Base-by-base conservation (phyloP, 2,113 vertebrate genomes). In the Rhinichthys klamathensis region DNA sequence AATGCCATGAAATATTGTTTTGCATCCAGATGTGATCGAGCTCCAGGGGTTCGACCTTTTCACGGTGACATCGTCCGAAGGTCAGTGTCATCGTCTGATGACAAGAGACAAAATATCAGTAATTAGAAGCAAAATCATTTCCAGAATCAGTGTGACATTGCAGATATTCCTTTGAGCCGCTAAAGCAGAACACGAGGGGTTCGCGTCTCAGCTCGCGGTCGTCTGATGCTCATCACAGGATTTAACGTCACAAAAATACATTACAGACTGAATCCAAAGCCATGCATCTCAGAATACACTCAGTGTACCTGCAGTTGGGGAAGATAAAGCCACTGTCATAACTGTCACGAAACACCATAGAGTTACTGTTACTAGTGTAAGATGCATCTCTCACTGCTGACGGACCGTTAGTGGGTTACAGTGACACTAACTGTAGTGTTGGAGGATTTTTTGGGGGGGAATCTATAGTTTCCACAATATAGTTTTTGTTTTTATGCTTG, bases 21-120 rank as follows among this genome's bases (percentile, higher is more conserved):
- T 1, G 21, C 23, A 30, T 30, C 30, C 30, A 30, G 30, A 30
- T 30, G 30, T 30, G 30, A 30, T 81, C 69, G 12, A 9, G 49
- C 92, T 92, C 91, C 92, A 86, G 88, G 89, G 46, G n/a, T 86
- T 90, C 92, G 93, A 94, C 94, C 94, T 95, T 95, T 94, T 95
- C 93, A 94, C 80, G 27, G 87, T 94, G 93, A 93, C 92, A 94
- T 89, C 90, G 88, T 90, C 73, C 91, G 92, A 93, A 92, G 92
- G 93, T 94, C 93, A 91, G 73, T 41, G 88, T 90, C 91, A 91
- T 86, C 92, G 90, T 93, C 51, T 60, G 76, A 92, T 93, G 93
- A 88, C 90, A 90, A 90, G 87, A 92, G 91, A 90, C 93, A 84
- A 51, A 69, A 91, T 93, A 93, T 93, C 94, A 94, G 89, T 95